Conservation (phyloP, 37 sponge, comb jelly and placozoan genomes). For the Bolinopsis microptera region DNA sequence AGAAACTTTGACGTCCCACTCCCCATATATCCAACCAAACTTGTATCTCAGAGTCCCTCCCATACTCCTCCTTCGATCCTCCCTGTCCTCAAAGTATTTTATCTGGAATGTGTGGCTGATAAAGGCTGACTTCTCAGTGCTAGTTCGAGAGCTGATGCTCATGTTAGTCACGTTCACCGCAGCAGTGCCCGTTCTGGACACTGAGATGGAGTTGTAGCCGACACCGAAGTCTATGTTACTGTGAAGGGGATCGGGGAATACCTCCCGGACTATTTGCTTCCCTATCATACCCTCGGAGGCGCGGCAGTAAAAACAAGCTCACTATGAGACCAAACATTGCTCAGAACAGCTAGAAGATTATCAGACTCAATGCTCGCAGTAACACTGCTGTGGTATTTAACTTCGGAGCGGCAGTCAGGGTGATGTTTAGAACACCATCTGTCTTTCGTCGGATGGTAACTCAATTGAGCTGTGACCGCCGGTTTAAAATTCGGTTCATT, state of each 20-base stretch:
- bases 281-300: not conserved
- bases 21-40: not conserved
- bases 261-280: not conserved
- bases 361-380: no score
- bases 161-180: not conserved
- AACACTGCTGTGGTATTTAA: no score
- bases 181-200: not conserved
- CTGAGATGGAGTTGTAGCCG: constrained; percentile 15
- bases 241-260: not conserved
- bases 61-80: not conserved
- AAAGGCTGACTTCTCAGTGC: not conserved
- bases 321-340: no score
- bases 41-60: not conserved
- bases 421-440: no score
- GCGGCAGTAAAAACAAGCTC: no score
- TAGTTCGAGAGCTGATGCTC: not conserved
- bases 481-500: no score
- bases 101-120: constrained; percentile 1
- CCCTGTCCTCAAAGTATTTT: not conserved
- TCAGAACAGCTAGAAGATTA: no score
- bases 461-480: no score
- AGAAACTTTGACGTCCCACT: not conserved
- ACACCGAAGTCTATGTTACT: not conserved
- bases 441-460: no score
- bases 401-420: no score